Conservation (phyloP, 92 coral and sea anemone genomes). For the Paramuricea clavata region DNA sequence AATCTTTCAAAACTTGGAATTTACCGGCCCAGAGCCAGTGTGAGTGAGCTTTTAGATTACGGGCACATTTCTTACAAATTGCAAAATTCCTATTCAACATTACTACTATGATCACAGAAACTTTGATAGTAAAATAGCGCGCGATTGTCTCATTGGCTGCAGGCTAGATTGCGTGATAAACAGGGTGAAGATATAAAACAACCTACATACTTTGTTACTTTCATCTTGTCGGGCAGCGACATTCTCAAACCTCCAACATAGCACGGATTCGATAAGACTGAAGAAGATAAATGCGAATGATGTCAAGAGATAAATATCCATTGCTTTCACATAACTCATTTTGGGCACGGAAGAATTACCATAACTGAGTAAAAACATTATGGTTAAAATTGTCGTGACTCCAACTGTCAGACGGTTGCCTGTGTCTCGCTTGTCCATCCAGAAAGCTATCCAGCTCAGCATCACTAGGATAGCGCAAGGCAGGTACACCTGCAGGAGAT, state of each 20-base stretch:
- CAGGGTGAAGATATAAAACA: no score
- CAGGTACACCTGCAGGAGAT: constrained; percentile 82
- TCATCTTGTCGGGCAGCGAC: neutral
- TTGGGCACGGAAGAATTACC: constrained; percentile 86
- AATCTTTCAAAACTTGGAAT: no score
- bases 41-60: no score
- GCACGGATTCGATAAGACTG: constrained; percentile 78
- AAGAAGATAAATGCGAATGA: constrained; percentile 86
- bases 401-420: constrained; percentile 90
- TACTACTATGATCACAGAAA: no score
- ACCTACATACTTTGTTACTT: neutral
- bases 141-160: no score
- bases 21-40: no score
- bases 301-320: constrained; percentile 91
- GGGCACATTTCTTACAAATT: no score
- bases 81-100: no score
- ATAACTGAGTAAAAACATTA: constrained; percentile 88
- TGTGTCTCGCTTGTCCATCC: constrained; percentile 94
- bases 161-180: no score
- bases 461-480: constrained; percentile 87
- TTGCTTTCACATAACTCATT: constrained; percentile 95
- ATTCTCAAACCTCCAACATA: constrained; percentile 31
- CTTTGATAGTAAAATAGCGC: no score
- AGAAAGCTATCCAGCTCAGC: constrained; percentile 97
- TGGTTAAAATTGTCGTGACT: constrained; percentile 86